Percentiles rank a stretch among this genome's conserved stretches.
phyloP scores from a whole-genome alignment of 2,888 invertebrate species.

The Drosophila antonietae region DNA sequence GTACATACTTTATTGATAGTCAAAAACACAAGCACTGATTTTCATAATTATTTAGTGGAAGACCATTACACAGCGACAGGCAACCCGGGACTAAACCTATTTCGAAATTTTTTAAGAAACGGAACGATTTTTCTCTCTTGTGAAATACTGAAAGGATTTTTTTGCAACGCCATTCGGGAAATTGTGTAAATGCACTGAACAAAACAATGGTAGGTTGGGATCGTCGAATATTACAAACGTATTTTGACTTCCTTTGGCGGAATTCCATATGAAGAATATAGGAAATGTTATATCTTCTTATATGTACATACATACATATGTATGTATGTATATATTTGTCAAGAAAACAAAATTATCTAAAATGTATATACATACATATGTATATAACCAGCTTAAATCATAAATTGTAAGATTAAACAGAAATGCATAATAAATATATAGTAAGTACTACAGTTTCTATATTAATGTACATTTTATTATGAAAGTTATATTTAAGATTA shows the following conservation, averaged over 20 bases:
- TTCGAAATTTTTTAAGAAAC: slow-evolving; percentile 67
- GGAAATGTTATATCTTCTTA: no score
- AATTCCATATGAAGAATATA: no score
- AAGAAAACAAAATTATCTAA: no score
- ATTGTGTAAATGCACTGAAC: slow-evolving; percentile 43
- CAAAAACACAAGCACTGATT: slow-evolving; percentile 51
- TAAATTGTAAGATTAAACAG: neutral
- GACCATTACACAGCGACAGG: slow-evolving; percentile 83
- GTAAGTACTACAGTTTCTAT: no score
- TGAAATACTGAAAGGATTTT: slow-evolving; percentile 48
- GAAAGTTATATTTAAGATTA: neutral
- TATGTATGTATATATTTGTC: no score
- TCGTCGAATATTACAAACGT: no score
- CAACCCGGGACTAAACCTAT: slow-evolving; percentile 84
- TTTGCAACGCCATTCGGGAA: slow-evolving; percentile 24
- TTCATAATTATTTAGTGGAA: slow-evolving; percentile 51
- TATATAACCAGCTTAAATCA: slow-evolving; percentile 7
- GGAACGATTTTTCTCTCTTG: slow-evolving; percentile 36
- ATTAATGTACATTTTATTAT: no score
- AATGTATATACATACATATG: neutral
- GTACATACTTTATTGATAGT: slow-evolving; percentile 44
- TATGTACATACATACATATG: no score
- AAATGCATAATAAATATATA: no score
- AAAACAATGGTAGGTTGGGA: neutral
- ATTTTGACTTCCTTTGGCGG: no score